phyloP scores from a whole-genome alignment of 2,888 invertebrate species.

The Himalopsyche anomala region DNA sequence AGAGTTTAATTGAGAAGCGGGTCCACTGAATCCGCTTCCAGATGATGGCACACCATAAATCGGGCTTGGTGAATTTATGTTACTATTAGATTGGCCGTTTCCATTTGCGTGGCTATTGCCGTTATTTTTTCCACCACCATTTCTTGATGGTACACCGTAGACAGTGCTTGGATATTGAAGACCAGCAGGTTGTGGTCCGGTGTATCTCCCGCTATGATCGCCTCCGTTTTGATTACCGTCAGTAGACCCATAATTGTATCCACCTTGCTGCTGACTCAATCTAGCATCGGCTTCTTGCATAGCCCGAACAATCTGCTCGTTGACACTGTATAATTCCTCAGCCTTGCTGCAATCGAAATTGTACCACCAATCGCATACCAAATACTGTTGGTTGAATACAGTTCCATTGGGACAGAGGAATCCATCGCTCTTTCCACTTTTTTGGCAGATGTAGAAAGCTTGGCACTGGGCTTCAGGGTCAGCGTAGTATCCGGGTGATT shows the following conservation, averaged over 20 bases:
- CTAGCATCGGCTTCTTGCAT: constrained; percentile 67
- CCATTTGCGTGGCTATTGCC: constrained; percentile 43
- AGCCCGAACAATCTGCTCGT: constrained; percentile 71
- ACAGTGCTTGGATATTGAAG: constrained; percentile 46
- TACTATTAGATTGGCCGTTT: background rate
- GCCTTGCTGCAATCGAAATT: constrained; percentile 76
- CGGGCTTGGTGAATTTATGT: background rate
- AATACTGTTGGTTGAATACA: constrained; percentile 75
- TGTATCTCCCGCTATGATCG: background rate
- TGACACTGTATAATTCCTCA: constrained; percentile 72
- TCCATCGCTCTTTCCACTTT: constrained; percentile 71
- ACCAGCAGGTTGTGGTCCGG: constrained; percentile 8
- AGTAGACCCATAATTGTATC: constrained; percentile 57
- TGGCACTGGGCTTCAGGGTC: constrained; percentile 76
- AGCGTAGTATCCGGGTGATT: constrained; percentile 76
- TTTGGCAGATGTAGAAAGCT: constrained; percentile 76
- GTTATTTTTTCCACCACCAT: constrained; percentile 51
- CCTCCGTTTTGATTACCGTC: constrained; percentile 11
- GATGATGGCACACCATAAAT: background rate
- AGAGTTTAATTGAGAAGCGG: background rate
- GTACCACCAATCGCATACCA: constrained; percentile 78
- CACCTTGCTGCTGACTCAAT: constrained; percentile 54
- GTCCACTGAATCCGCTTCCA: background rate
- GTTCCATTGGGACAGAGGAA: constrained; percentile 79
- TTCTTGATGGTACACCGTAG: constrained; percentile 52